These are phyloP conservation scores for Mesitornis unicolor DNA, from an alignment of 2,113 vertebrate genomes.

Conservation along the genomic window DNA sequence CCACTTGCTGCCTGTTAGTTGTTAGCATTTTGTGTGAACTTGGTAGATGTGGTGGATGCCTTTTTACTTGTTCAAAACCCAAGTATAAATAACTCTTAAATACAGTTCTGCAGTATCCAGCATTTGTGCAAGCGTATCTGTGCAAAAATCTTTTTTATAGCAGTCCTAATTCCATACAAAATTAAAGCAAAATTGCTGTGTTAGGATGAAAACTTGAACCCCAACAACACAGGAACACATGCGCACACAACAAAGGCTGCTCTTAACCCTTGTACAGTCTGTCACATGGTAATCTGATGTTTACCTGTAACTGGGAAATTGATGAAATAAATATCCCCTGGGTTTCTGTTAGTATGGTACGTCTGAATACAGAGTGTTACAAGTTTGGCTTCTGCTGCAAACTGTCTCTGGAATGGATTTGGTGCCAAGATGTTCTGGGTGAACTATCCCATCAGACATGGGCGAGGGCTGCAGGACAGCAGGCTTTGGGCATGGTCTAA, in stretches of 20 bases:
- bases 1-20: neutral
- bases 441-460: neutral
- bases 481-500: neutral
- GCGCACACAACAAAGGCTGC: neutral
- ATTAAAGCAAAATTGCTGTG: neutral
- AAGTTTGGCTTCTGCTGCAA: neutral
- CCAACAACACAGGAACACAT: neutral
- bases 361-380: too few species aligned
- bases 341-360: neutral
- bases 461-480: neutral
- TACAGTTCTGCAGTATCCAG: neutral
- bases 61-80: neutral
- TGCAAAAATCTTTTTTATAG: neutral
- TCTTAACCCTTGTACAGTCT: neutral
- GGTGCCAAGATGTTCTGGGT: neutral
- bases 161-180: neutral
- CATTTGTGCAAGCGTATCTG: rapidly evolving
- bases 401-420: neutral
- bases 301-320: neutral
- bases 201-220: neutral
- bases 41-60: neutral
- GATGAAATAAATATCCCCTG: neutral
- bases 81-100: neutral
- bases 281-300: neutral
- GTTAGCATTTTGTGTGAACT: neutral